Evolutionary conservation across 2,113 vertebrate genomes (phyloP), one percentile per base, ranked within the genome.

Genomic region (Regulus satrapa): DNA sequence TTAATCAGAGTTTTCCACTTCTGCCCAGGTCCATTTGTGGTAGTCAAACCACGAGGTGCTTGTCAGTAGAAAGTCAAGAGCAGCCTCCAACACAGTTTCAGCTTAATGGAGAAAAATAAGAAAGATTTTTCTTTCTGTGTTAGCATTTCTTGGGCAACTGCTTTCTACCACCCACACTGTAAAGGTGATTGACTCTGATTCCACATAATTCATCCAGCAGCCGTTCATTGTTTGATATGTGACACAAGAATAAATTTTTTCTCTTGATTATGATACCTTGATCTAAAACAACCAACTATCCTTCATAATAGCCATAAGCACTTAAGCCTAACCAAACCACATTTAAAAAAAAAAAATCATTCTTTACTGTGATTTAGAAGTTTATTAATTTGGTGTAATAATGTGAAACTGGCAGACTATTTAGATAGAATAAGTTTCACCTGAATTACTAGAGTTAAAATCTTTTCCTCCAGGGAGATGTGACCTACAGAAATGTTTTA

Each of bases 391-490:
- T 56, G 41, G 51, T 79, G 21, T 78, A 59, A 67, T 58, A 46
- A 10, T 4, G 12, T 40, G 24, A 74, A 74, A 84, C 55, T 21
- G 63, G 72, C 21, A 63, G 24, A 20, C 25, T 61, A 41, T 68
- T 79, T 79, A 55, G 63, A 38, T 46, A 59, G 54, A 88, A 28
- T 5, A 73, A 91, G 9, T 34, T 67, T 66, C 82, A 92, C 89
- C 95, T 66, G 93, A 74, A 75, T 82, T 75, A 59, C 73, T 86
- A 25, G 74, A 81, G 63, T 93, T 85, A 91, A 95, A 89, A n/a
- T 12, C 18, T 76, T 69, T 88, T 90, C 59, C 79, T 54, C 36
- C 46, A 63, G 75, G 82, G 62, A 92, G 34, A 43, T 88, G 77
- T 77, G 68, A 81, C 67, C 34, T 77, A 55, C 23, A 58, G 66